Base-by-base conservation (phyloP, 2,888 invertebrate species). In the Antitype chi region DNA sequence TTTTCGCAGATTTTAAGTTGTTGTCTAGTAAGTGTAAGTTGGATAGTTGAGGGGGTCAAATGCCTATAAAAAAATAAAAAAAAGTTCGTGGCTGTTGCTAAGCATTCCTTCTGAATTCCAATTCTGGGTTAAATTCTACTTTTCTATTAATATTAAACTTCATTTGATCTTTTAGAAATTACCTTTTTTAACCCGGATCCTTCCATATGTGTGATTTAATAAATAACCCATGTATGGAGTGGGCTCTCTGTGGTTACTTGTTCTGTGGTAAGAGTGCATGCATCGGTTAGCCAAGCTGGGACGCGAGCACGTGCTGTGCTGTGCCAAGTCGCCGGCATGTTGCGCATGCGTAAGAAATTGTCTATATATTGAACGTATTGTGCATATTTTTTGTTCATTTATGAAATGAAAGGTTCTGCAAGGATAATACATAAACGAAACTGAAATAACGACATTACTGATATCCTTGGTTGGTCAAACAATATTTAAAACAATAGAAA, bases 311-410 rank as follows among this genome's bases (percentile, higher is more conserved):
- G 57, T 59, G 78, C 63, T 43, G 63, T 38, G 49, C 32, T 55
- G 59, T 60, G 64, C 78, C 64, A 60, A 74, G 25, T 68, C 32
- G 68, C 11, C 23, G 32, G 25, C 68, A 67, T 71, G 43, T 23
- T 66, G 82, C 66, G 69, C 28, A 72, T 76, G 75, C 69, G 81
- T 83, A 82, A 80, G 82, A 77, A 85, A 82, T 70, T 20, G 32
- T 74, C 55, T n/a, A 53, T 8, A 47, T 20, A 32, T 9, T 57
- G 25, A 13, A 11, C 43, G 28, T 52, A 60, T 11, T 52, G 52
- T 11, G 15, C 2, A 4, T 9, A n/a, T n/a, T 17, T n/a, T 70
- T 43, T 17, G 20, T 59, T 64, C 28, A 32, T 68, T 38, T 69
- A 52, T 47, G 20, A n/a, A 32, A 63, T 43, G 1, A 59, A 52